A percentile compares a stretch with the other conserved stretches of the same genome.
phyloP scores from a whole-genome alignment of 2,888 invertebrate genomes.

The Eledona agricola region DNA sequence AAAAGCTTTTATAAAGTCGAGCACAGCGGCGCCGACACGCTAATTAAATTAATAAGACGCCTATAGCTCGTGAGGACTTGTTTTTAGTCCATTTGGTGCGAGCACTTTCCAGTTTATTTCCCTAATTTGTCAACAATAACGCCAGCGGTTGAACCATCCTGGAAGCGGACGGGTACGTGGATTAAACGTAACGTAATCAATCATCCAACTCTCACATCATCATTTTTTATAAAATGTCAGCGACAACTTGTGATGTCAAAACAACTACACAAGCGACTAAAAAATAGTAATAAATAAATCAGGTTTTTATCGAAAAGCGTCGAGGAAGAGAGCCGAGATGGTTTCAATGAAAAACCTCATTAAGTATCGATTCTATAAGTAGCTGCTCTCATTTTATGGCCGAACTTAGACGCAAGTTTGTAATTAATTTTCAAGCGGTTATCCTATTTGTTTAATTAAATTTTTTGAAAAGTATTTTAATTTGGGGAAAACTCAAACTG shows the following conservation, averaged over 20 bases:
- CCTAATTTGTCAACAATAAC: slow-evolving; percentile 26
- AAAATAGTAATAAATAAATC: slow-evolving; percentile 25
- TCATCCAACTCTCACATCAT: too few relatives aligned
- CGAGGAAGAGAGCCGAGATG: too few relatives aligned
- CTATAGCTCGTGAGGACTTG: slow-evolving; percentile 30
- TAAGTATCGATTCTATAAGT: slow-evolving; percentile 13
- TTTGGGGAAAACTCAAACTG: slow-evolving; percentile 1
- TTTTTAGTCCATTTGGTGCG: slow-evolving; percentile 31
- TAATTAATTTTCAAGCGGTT: slow-evolving; percentile 17
- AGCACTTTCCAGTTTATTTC: slow-evolving; percentile 24
- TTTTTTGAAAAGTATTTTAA: slow-evolving; percentile 10
- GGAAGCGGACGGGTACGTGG: too few relatives aligned
- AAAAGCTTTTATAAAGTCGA: slow-evolving; percentile 45
- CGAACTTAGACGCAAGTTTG: slow-evolving; percentile 7
- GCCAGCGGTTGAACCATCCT: too few relatives aligned
- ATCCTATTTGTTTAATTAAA: slow-evolving; percentile 17
- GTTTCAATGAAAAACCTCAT: too few relatives aligned
- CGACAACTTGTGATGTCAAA: too few relatives aligned
- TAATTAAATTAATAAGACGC: slow-evolving; percentile 48
- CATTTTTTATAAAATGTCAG: too few relatives aligned
- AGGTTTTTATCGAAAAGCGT: too few relatives aligned
- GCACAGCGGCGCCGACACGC: slow-evolving; percentile 40
- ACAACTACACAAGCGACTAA: too few relatives aligned
- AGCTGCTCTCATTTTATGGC: slow-evolving; percentile 3
- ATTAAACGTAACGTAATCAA: too few relatives aligned